These are phyloP conservation scores for Nebria ingens DNA, from an alignment of 1,140 invertebrate species.

Conservation along the genomic window DNA sequence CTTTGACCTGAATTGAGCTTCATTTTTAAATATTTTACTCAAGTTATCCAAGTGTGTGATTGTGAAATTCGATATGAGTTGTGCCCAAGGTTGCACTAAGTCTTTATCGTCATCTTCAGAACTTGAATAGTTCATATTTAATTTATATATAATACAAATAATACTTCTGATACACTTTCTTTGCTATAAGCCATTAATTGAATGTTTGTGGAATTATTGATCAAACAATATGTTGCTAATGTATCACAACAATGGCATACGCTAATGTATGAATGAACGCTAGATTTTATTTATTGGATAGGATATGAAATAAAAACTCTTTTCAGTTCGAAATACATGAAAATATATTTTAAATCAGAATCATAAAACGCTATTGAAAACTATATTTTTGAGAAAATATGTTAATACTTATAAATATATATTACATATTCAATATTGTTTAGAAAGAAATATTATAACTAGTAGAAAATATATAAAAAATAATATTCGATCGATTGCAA, in stretches of 20 bases:
- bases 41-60: conserved; percentile 15
- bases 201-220: too few species aligned
- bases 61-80: conserved; percentile 17
- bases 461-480: conserved; percentile 17
- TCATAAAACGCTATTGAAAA: neutral
- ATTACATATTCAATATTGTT: conserved; percentile 1
- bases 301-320: too few species aligned
- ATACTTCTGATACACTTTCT: too few species aligned
- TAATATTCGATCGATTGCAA: conserved; percentile 25
- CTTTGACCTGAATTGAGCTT: conserved; percentile 11
- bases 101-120: conserved; percentile 18
- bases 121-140: too few species aligned
- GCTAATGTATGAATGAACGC: too few species aligned
- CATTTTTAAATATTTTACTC: conserved; percentile 17
- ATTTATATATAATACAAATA: too few species aligned
- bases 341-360: too few species aligned
- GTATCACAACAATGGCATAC: too few species aligned
- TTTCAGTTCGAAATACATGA: too few species aligned
- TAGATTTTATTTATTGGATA: too few species aligned
- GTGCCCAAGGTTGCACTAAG: conserved; percentile 16
- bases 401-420: neutral
- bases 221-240: too few species aligned
- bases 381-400: neutral
- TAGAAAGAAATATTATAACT: neutral
- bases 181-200: too few species aligned